Conservation (phyloP, 2,113 vertebrate genomes). For the Gavialis gangeticus region DNA sequence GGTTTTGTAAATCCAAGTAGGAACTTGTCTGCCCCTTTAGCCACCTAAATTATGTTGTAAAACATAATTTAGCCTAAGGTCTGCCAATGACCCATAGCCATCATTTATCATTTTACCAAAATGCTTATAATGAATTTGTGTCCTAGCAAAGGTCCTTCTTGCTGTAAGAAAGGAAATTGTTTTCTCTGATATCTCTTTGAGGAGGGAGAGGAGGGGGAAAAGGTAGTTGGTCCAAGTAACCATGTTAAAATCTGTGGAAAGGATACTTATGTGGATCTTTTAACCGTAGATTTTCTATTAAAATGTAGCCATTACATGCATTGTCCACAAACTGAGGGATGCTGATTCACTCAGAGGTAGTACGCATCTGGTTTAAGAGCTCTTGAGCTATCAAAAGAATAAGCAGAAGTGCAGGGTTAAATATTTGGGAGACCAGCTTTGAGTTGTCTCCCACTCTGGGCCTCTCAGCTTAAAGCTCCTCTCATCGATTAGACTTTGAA, state of each 20-base stretch:
- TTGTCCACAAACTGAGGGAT: background rate
- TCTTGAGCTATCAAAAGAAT: background rate
- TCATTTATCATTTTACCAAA: background rate
- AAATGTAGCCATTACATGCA: background rate
- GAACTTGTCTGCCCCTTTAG: background rate
- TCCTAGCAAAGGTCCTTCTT: background rate
- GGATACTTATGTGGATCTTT: background rate
- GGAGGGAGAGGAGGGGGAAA: background rate
- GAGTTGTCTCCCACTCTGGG: background rate
- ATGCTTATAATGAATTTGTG: background rate
- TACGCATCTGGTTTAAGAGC: background rate
- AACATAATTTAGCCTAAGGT: background rate
- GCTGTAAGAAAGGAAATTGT: background rate
- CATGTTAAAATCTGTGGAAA: background rate
- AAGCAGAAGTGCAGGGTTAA: background rate
- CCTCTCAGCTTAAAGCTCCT: background rate
- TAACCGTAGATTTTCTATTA: background rate
- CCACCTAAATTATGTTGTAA: background rate
- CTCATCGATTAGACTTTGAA: background rate
- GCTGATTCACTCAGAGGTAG: background rate
- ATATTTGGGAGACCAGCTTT: background rate
- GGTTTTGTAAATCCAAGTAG: background rate
- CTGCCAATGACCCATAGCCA: background rate
- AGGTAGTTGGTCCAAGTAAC: background rate
- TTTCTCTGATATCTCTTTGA: background rate